Evolutionary conservation across 1,140 invertebrate species (phyloP), one percentile per base, ranked within the genome.

Genomic region (Chironomus striatipennis): DNA sequence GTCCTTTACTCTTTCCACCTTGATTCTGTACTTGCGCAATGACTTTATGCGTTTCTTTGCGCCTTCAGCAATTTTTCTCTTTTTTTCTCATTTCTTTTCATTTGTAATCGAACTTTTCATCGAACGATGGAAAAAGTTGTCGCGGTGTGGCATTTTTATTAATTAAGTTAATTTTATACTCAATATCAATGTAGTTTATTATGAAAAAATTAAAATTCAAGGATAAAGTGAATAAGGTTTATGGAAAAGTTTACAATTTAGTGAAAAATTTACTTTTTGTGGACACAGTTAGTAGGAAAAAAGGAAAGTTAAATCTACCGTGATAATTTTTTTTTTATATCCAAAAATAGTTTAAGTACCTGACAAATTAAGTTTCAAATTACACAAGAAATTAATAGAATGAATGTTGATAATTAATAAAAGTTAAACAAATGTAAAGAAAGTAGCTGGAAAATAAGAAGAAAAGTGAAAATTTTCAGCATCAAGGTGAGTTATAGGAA

Each of bases 151-250:
- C 9, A 20, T 21, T 20, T 15, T 20, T n/a, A 70, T 70, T 70
- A 70, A 70, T 70, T 70, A 70, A 21, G 20, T 70, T 70, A 70
- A 67, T 18, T 57, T 57, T 57, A n/a, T 57, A 57, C 47, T 57
- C n/a, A n/a, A 10, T 57, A 57, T 57, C 12, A n/a, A 57, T 57
- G 9, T 57, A 1, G 47, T 57, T 57, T 57, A 57, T n/a, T 12
- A 57, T n/a, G 47, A 12, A 57, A 15, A 4, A 57, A 57, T 12
- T n/a, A n/a, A 57, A 57, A 57, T 34, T 34, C 24, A 34, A 34
- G 24, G 24, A 34, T 34, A 34, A 34, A 34, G 24, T 34, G 24
- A 34, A 1, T 34, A 34, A 34, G 5, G 24, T 34, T 34, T 2
- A 5, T 34, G 24, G 24, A 5, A 34, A 34, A 34, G 5, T 34